Evolutionary conservation across 23 tunicate genomes (phyloP), one percentile per base, ranked within the genome.

Genomic region (Phallusia fumigata): DNA sequence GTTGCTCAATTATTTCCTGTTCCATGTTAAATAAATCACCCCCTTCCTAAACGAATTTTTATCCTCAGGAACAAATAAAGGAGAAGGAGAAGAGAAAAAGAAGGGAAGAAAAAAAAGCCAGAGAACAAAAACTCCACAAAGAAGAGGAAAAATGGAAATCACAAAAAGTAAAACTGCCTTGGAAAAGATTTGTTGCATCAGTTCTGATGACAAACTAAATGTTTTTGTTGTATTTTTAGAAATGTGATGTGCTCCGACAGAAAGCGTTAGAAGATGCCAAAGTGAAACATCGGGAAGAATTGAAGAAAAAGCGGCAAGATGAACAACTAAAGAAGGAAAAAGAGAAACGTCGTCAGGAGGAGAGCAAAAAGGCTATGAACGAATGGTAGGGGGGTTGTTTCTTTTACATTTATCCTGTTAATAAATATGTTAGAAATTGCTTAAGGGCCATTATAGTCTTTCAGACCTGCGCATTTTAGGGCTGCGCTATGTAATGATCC

Each of bases 101-200:
- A 65, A 77, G 32, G 22, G 78, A 88, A 77, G 83, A 76, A 18
- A 76, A 76, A 77, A 36, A 75, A 31, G 76, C 53, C 26, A 82
- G 86, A 77, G 65, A 82, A 82, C 76, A 82, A 31, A 76, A 82
- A 65, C 82, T 69, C 33, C 44, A 77, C 0, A 76, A 88, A 40
- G 91, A 82, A 78, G 78, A 82, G 47, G 81, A 88, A 50, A 82
- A 82, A 77, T 58, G 78, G 82, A 88, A 88, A 30, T 83, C 81
- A 34, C 73, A 87, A 33, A 81, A 87, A 73, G 89, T 86, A 28
- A 30, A 24, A 1, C 2, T 6, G 16, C 8, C n/a, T 40, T 40
- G 5, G 28, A 58, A 58, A 13, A 3, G 13, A 22, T 58, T 6
- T 58, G 26, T 58, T 8, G 11, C 13, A 58, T 22, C 15, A 21